phyloP scores from a whole-genome alignment of 2,888 invertebrate genomes.

The Holacanthella duospinosa region DNA sequence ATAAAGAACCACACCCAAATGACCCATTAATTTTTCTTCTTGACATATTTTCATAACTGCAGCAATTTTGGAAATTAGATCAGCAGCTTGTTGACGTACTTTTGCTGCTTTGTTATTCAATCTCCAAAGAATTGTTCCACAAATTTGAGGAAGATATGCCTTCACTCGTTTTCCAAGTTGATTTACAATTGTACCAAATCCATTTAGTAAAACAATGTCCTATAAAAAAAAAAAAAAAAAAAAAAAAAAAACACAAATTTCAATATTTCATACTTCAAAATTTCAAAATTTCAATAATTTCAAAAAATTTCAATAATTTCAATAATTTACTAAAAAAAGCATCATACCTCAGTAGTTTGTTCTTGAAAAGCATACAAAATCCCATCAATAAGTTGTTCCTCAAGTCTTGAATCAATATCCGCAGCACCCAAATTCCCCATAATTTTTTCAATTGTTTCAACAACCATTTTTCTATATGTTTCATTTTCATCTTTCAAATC shows the following conservation, averaged over 20 bases:
- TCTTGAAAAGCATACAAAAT: conserved; percentile 99
- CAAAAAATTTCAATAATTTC: background rate
- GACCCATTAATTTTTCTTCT: conserved; percentile 99
- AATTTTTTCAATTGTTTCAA: conserved; percentile 99
- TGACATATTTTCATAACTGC: conserved; percentile 99
- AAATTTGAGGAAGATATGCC: conserved; percentile 97
- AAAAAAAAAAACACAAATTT: conserved; percentile 5
- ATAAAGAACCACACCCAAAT: conserved; percentile 95
- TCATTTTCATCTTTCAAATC: conserved; percentile 99
- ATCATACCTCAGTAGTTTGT: conserved; percentile 87
- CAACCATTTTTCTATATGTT: conserved; percentile 99
- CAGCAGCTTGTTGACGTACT: conserved; percentile 97
- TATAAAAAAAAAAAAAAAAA: conserved; percentile 40
- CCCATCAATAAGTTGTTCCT: conserved; percentile 98
- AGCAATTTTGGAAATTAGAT: conserved; percentile 93
- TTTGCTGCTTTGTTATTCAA: conserved; percentile 99
- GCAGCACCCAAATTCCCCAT: conserved; percentile 95
- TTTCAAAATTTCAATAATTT: background rate
- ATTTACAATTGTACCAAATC: conserved; percentile 97
- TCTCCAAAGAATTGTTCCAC: conserved; percentile 98
- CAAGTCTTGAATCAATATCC: conserved; percentile 93
- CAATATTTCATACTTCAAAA: background rate
- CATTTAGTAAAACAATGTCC: conserved; percentile 99
- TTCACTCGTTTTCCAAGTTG: conserved; percentile 95
- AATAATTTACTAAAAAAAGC: background rate